Percentiles rank a stretch among this genome's conserved stretches.
Evolutionary conservation across 2,888 invertebrate genomes (phyloP).

Genomic region (Amiota minor): DNA sequence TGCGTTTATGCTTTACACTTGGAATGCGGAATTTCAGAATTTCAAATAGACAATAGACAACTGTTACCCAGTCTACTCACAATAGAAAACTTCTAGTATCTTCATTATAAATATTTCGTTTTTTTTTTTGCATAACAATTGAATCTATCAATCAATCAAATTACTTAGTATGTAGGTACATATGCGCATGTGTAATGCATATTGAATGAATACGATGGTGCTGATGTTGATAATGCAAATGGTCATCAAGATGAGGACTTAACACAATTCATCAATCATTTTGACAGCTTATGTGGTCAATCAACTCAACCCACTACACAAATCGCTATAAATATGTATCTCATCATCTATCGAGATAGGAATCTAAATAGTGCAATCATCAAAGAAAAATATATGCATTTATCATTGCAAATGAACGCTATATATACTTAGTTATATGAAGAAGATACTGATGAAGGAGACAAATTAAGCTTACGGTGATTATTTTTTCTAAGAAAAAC

Average conservation of each 20-base stretch:
- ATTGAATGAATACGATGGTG: constrained; percentile 15
- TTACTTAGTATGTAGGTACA: too few relatives aligned
- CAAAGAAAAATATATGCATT: not conserved
- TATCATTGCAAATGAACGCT: not conserved
- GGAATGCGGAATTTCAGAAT: constrained; percentile 30
- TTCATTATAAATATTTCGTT: not conserved
- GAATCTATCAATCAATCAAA: constrained; percentile 23
- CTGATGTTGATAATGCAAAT: not conserved
- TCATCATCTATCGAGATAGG: too few relatives aligned
- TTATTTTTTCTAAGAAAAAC: too few relatives aligned
- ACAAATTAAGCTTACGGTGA: not conserved
- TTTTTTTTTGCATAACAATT: constrained; percentile 24
- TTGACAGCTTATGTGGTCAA: too few relatives aligned
- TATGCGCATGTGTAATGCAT: constrained; percentile 21
- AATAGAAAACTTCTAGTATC: not conserved
- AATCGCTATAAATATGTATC: too few relatives aligned
- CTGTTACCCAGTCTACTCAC: not conserved
- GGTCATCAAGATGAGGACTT: too few relatives aligned
- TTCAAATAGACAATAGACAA: not conserved
- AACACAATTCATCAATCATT: too few relatives aligned
- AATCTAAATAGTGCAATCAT: too few relatives aligned
- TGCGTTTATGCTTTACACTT: constrained; percentile 5
- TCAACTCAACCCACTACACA: too few relatives aligned
- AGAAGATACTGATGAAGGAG: not conserved
- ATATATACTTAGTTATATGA: too few relatives aligned